Base-by-base conservation (phyloP, 2,113 vertebrate genomes). In the Donacobius atricapilla region DNA sequence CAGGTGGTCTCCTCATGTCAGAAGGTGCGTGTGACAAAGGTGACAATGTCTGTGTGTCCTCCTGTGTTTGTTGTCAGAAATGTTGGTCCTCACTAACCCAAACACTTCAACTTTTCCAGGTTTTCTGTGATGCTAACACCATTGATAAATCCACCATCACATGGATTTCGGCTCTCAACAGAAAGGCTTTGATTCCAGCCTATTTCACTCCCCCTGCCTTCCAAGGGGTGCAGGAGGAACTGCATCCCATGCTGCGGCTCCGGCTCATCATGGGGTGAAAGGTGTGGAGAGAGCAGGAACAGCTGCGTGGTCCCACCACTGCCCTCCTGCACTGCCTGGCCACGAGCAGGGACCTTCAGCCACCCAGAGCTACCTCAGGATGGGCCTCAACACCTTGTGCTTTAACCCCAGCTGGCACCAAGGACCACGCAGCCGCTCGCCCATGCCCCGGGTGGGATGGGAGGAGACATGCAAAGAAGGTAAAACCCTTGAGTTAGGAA, bases 251-350 rank as follows among this genome's bases (percentile, higher is more conserved):
- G 5, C 51, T 27, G 30, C 3, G 27, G 57, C 48, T 24, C 56
- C 9, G 15, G 30, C 3, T 31, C 35, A 15, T 2, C n/a, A 3
- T 0, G 1, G 75, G 40, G 10, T 3, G 17, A 27, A 61, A 40
- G 17, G 65, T 15, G 16, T 2, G 19, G 28, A 48, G 58, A 11
- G 40, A 76, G 48, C 7, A 4, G 40, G 25, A 56, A 20, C 44
- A n/a, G 15, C 57, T 14, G 10, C 25, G 6, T 0, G 5, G 21
- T 1, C 28, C 66, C 81, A 33, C 1, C 48, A 13, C 28, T 4
- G 11, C 39, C 58, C 45, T 51, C 65, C 44, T 28, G 51, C 61
- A 4, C 54, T 23, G 30, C 54, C 60, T 68, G 61, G 14, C 48
- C 80, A 51, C 2, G 2, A 44, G 61, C 53, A 58, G 27, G 37